These are phyloP conservation scores for Scaptomyza reducta DNA, from an alignment of 2,888 invertebrate genomes.

Conservation along the genomic window DNA sequence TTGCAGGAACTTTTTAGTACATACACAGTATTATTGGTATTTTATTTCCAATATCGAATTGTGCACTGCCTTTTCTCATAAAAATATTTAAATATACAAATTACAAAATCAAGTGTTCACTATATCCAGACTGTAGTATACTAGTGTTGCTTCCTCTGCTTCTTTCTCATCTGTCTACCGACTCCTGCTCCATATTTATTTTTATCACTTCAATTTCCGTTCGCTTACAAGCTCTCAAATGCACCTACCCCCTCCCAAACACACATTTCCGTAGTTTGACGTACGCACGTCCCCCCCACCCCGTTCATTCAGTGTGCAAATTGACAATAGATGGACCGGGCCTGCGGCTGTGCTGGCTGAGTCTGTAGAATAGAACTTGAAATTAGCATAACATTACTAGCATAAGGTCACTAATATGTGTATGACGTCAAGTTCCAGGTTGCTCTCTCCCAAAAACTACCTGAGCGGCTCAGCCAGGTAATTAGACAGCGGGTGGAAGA, in stretches of 20 bases:
- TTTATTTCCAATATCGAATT: too few species aligned
- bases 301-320: constrained; percentile 65
- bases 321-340: constrained; percentile 72
- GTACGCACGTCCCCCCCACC: background rate
- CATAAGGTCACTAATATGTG: constrained; percentile 48
- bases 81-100: too few species aligned
- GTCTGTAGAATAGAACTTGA: constrained; percentile 50
- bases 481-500: constrained; percentile 22
- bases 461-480: constrained; percentile 35
- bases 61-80: too few species aligned
- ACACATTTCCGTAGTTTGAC: too few species aligned
- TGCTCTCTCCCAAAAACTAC: constrained; percentile 26
- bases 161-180: constrained; percentile 16
- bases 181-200: constrained; percentile 69
- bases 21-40: too few species aligned
- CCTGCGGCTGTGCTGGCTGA: constrained; percentile 3
- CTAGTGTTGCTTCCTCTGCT: background rate
- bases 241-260: too few species aligned
- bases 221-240: constrained; percentile 58
- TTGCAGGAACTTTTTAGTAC: too few species aligned
- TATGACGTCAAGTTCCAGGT: constrained; percentile 55
- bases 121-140: constrained; percentile 39
- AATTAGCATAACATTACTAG: constrained; percentile 76
- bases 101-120: too few species aligned
- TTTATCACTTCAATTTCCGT: constrained; percentile 78